Conservation (phyloP, 2,888 invertebrate genomes). For the Autographa gamma region DNA sequence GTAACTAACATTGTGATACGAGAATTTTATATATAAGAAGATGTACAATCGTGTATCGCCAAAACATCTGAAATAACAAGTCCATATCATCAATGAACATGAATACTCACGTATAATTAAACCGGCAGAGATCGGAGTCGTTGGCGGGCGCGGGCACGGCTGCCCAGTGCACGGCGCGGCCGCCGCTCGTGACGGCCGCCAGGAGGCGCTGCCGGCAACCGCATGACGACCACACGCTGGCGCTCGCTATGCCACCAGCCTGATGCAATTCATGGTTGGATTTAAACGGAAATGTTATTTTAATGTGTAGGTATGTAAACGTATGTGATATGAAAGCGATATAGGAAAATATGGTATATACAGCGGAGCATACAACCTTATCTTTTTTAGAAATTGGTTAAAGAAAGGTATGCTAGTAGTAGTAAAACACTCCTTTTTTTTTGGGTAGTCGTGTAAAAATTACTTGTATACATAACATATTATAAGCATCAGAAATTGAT, state of each 20-base stretch:
- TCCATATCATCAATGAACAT: neutral
- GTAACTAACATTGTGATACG: no score
- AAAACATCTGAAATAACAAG: neutral
- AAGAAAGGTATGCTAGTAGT: no score
- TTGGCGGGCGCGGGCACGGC: constrained; percentile 87
- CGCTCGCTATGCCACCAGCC: constrained; percentile 90
- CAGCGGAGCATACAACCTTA: no score
- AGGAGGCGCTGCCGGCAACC: constrained; percentile 90
- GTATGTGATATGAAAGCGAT: no score
- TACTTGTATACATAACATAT: no score
- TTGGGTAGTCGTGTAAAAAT: no score
- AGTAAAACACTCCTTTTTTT: no score
- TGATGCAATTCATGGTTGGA: constrained; percentile 62
- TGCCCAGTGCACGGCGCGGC: constrained; percentile 91
- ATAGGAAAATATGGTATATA: no score
- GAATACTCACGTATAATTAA: constrained; percentile 82
- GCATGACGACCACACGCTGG: constrained; percentile 91
- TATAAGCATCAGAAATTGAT: no score
- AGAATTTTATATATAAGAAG: no score
- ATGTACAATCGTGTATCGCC: no score
- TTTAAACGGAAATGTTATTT: constrained; percentile 9
- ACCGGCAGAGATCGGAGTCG: constrained; percentile 85
- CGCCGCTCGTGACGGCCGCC: constrained; percentile 91
- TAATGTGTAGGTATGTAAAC: neutral
- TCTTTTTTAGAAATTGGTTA: no score